Base-by-base conservation (phyloP, 2,113 vertebrate genomes). In the Chlamydotis undulata region DNA sequence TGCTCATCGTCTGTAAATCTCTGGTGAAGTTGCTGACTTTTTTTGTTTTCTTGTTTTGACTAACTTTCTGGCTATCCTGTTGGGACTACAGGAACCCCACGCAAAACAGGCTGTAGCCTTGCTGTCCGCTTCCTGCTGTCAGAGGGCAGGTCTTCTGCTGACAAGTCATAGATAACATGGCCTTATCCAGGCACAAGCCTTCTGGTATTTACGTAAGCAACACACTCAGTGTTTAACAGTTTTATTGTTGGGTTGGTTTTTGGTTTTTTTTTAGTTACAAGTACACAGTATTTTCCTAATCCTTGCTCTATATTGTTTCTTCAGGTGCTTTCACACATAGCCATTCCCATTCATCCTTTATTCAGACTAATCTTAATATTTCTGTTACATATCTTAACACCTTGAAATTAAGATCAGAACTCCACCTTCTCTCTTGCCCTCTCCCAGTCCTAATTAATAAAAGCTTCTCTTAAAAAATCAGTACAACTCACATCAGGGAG, bases 401-500 rank as follows among this genome's bases (percentile, higher is more conserved):
- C 8, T 67, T 76, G 41, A 74, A 61, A 57, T 4, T 14, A 25
- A 77, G 23, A 87, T 37, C 71, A 88, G 43, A 86, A 21, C 18
- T 55, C 19, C 33, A 78, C 24, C 12, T 78, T 78, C 21, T 53
- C 77, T 75, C 22, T 75, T 39, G 13, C 23, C 43, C 56, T 71
- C 39, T 75, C 26, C 41, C 55, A 41, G 8, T 65, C 60, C n/a
- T 55, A 64, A 55, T 14, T 25, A 82, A 76, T 3, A 69, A 71
- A 67, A 79, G 23, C 9, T 73, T 86, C 33, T 90, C 50, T 55
- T 76, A 73, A 73, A 41, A 53, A 64, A 83, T 53, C n/a, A 37
- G 41, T 19, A 65, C 25, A 81, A 98, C 98, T 98, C 50, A 98
- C 98, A 92, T 98, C 98, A 57, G 98, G 98, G 43, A 98, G 95